phyloP scores from a whole-genome alignment of 2,888 invertebrate species.

The Amorpha juglandis region DNA sequence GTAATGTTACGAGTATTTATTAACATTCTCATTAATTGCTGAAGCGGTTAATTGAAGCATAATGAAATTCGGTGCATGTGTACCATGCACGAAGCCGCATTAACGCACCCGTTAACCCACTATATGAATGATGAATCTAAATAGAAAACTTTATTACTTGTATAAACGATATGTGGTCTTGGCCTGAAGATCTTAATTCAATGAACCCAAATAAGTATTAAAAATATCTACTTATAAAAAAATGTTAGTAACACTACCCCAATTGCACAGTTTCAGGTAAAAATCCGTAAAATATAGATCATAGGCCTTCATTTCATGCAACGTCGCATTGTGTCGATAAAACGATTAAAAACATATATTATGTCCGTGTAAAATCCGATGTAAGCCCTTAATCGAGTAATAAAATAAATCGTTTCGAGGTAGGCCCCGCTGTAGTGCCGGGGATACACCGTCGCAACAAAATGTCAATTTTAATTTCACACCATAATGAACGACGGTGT shows the following conservation, averaged over 20 bases:
- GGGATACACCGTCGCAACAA: conserved; percentile 45
- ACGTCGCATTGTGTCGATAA: conserved; percentile 39
- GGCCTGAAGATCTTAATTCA: no score
- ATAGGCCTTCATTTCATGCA: conserved; percentile 33
- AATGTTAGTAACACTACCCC: conserved; percentile 23
- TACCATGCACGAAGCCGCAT: no score
- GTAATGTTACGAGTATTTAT: conserved; percentile 27
- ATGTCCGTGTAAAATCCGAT: conserved; percentile 51
- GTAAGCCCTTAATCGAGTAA: conserved; percentile 65
- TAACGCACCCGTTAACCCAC: no score
- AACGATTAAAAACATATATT: conserved; percentile 53
- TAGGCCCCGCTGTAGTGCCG: conserved; percentile 39
- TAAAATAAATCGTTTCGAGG: conserved; percentile 64
- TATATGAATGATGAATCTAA: no score
- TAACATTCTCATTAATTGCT: conserved; percentile 47
- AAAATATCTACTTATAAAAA: no score
- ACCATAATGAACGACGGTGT: conserved; percentile 52
- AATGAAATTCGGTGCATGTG: conserved; percentile 36
- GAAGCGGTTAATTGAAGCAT: conserved; percentile 56
- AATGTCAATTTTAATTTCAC: conserved; percentile 68
- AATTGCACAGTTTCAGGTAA: conserved; percentile 29
- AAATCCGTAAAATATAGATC: conserved; percentile 18
- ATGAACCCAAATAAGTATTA: no score
- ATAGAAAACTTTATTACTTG: no score
- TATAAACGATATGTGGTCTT: no score